phyloP scores from a whole-genome alignment of 1,140 invertebrate species.

The Patella vulgata region DNA sequence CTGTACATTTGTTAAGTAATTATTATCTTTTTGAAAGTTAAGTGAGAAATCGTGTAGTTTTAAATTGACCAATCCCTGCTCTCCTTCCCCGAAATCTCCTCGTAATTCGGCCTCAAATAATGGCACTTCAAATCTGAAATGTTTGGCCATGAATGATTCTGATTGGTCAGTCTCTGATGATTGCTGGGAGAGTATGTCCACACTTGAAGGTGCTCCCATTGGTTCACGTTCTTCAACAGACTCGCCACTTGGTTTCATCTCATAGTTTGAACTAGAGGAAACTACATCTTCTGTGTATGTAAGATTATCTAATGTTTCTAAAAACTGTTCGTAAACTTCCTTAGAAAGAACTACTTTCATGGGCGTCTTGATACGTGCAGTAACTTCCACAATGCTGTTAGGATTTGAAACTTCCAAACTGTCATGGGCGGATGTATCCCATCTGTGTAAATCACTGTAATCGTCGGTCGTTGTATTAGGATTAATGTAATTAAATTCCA shows the following conservation, averaged over 20 bases:
- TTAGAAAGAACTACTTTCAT: slow-evolving; percentile 86
- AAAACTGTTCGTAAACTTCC: slow-evolving; percentile 87
- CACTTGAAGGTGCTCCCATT: neutral
- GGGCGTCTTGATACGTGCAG: slow-evolving; percentile 83
- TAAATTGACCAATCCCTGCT: slow-evolving; percentile 75
- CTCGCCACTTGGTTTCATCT: neutral
- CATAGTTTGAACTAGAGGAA: neutral
- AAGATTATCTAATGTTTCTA: slow-evolving; percentile 74
- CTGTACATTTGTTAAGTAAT: slow-evolving; percentile 76
- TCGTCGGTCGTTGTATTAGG: neutral
- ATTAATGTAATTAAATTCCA: slow-evolving; percentile 27
- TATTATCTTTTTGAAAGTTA: slow-evolving; percentile 76
- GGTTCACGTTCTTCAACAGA: too few relatives aligned
- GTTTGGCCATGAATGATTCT: slow-evolving; percentile 39
- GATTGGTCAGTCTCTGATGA: neutral
- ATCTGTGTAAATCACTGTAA: too few relatives aligned
- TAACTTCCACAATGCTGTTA: slow-evolving; percentile 70
- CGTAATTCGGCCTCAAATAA: slow-evolving; percentile 64
- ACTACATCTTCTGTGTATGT: slow-evolving; percentile 44
- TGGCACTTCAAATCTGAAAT: slow-evolving; percentile 63
- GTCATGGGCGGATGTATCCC: too few relatives aligned
- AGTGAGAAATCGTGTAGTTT: slow-evolving; percentile 84
- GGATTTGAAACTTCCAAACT: neutral
- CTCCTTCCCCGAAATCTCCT: slow-evolving; percentile 62
- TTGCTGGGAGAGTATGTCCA: neutral